phyloP scores from a whole-genome alignment of 2,888 invertebrate genomes.

The Xestoiulus laeticollis region DNA sequence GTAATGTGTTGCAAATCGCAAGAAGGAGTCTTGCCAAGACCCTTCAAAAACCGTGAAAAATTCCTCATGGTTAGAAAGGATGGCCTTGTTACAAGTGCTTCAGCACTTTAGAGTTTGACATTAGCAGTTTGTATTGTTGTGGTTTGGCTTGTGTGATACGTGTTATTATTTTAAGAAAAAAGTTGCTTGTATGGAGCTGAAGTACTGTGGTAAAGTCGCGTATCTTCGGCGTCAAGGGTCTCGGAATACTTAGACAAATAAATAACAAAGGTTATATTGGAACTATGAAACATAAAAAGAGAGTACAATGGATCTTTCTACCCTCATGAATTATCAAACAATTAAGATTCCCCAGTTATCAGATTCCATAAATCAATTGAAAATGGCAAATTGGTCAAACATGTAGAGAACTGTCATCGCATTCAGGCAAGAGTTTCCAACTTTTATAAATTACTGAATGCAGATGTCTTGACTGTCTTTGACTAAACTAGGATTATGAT shows the following conservation, averaged over 20 bases:
- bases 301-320: not conserved
- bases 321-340: not conserved
- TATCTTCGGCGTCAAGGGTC: not conserved
- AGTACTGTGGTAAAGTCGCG: not conserved
- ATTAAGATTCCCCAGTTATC: not conserved
- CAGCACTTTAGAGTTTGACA: not conserved
- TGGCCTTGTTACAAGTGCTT: not conserved
- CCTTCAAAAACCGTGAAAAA: not conserved
- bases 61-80: not conserved
- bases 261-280: not conserved
- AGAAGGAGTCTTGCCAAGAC: not conserved
- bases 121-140: not conserved
- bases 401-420: no score
- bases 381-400: no score
- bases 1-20: not conserved
- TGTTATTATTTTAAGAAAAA: not conserved
- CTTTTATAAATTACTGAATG: no score
- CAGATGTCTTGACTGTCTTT: no score
- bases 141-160: not conserved
- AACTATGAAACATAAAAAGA: not conserved
- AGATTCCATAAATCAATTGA: no score
- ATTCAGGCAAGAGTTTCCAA: no score
- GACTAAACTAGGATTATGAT: no score
- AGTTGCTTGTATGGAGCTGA: not conserved
- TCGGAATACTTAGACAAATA: not conserved